Percentiles rank a stretch among this genome's conserved stretches.
These are phyloP conservation scores for Matsumurasca onukii DNA, from an alignment of 1,140 invertebrate genomes.

Conservation along the genomic window DNA sequence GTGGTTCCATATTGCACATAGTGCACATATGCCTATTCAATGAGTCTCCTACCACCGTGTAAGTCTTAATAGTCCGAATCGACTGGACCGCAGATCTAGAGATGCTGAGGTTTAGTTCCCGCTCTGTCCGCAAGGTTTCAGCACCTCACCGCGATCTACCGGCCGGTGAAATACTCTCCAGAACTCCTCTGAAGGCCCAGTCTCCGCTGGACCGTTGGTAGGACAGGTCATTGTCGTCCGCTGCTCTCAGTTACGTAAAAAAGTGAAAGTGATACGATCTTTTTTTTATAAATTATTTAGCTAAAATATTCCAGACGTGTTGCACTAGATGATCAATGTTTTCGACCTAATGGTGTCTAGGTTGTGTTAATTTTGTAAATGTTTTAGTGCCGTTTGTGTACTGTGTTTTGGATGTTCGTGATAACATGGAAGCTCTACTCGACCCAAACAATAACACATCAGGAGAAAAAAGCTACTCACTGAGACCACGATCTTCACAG, in stretches of 20 bases:
- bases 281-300: too few species aligned
- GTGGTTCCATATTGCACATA: too few species aligned
- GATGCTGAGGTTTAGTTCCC: background rate
- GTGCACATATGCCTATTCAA: too few species aligned
- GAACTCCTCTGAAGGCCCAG: background rate
- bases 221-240: background rate
- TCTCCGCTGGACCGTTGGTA: background rate
- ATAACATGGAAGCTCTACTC: conserved; percentile 43
- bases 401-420: background rate
- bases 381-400: background rate
- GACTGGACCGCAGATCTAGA: too few species aligned
- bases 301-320: too few species aligned
- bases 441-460: conserved; percentile 41
- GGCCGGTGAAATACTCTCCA: background rate
- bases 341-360: background rate
- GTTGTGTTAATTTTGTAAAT: background rate
- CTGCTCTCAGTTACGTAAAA: background rate
- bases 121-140: background rate
- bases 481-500: conserved; percentile 35
- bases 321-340: too few species aligned
- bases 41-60: too few species aligned
- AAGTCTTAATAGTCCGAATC: too few species aligned
- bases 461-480: conserved; percentile 40
- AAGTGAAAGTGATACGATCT: background rate
- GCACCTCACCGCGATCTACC: background rate